These are phyloP conservation scores for Spatulosminthurus flaviceps DNA, from an alignment of 2,888 invertebrate species.

Conservation along the genomic window DNA sequence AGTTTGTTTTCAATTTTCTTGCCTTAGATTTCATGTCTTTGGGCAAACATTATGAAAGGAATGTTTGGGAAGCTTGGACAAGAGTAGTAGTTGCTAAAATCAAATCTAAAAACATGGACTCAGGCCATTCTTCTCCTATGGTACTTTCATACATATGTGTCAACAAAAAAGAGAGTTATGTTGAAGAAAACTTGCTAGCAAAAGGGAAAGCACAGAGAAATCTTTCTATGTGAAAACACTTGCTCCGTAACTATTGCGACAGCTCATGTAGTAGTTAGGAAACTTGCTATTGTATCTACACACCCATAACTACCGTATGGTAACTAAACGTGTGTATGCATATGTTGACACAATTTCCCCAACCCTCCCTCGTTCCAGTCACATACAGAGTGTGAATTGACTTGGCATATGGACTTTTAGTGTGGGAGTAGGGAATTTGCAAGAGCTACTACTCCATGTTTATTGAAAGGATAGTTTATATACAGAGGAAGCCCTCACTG, in stretches of 20 bases:
- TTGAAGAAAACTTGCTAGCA: not conserved
- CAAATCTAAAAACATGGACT: not conserved
- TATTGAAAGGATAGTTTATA: too few relatives aligned
- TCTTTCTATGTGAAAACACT: too few relatives aligned
- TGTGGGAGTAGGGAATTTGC: not conserved
- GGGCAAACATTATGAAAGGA: not conserved
- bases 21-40: not conserved
- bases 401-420: not conserved
- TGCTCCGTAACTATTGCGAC: too few relatives aligned
- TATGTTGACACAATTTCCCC: too few relatives aligned
- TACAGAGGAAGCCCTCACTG: not conserved
- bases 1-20: slow-evolving; percentile 14
- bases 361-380: too few relatives aligned
- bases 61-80: not conserved
- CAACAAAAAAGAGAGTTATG: not conserved
- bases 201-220: not conserved
- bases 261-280: too few relatives aligned
- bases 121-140: not conserved
- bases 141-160: not conserved
- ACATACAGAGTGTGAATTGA: not conserved
- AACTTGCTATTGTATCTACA: too few relatives aligned
- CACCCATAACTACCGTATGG: too few relatives aligned
- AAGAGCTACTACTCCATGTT: not conserved
- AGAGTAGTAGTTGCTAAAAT: not conserved
- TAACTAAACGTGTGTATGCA: too few relatives aligned